Base-by-base conservation (phyloP, 2,888 invertebrate species). In the Myopa tessellatipennis region DNA sequence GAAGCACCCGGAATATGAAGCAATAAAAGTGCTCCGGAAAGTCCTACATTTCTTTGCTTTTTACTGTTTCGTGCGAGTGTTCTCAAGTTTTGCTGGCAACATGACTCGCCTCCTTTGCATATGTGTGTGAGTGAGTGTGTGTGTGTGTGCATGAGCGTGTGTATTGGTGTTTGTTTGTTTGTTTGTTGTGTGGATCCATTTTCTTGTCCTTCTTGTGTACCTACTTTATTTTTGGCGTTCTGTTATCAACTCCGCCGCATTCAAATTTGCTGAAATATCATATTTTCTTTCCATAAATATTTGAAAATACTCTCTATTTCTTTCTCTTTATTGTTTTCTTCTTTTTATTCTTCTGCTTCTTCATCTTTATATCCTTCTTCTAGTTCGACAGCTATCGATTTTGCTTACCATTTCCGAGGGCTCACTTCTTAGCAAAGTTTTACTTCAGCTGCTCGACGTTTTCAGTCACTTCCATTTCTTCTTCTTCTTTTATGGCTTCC, bases 221-320 rank as follows among this genome's bases (percentile, higher is more conserved):
- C n/a, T n/a, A 10, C 16, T 40, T 10, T 52, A 14, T 45, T 38
- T 73, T 61, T 73, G 45, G 63, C 52, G 63, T 74, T 16, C 34
- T 61, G 60, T 58, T 68, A 38, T 75, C 40, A 75, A 45, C 58
- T 75, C 40, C 26, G 69, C 60, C 68, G 45, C 68, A 75, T 69
- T 60, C 68, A 69, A 60, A 75, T 75, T 69, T 69, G 75, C 75
- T 75, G 75, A 75, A 45, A 75, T 75, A 69, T 75, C 75, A 75
- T 75, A 75, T 75, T 75, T 69, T 61, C 68, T 69, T 45, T 60
- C 45, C 69, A 75, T 75, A 75, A 75, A 75, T 75, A 75, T 69
- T 75, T 75, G 60, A 75, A 75, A 69, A 36, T 74, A 4, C 65
- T 45, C 65, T 69, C 12, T 16, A n/a, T 40, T 45, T 68, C 34